Conservation (phyloP, 2,797 vertebrate genomes). For the Melanotaenia maccullochi region DNA sequence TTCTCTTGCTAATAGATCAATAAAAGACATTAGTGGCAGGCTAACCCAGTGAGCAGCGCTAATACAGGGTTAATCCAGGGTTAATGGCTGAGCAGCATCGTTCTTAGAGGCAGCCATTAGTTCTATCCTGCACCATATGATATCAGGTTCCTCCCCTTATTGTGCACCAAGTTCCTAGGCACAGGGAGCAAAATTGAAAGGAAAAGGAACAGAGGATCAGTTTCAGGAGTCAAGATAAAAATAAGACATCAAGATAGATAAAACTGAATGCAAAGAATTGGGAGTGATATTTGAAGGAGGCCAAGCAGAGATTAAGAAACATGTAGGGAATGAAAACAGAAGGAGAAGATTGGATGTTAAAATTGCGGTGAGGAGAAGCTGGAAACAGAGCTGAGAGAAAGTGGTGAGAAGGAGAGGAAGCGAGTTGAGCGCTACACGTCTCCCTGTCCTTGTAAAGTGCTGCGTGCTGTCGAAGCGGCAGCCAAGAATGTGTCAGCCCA, state of each 20-base stretch:
- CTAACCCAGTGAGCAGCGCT: conserved; percentile 75
- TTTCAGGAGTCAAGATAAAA: conserved; percentile 61
- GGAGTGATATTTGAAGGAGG: conserved; percentile 27
- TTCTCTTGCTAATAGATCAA: conserved; percentile 79
- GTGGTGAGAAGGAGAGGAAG: conserved; percentile 66
- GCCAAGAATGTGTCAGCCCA: conserved; percentile 83
- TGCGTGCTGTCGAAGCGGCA: conserved; percentile 79
- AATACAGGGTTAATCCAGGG: conserved; percentile 83
- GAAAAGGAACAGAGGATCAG: conserved; percentile 45
- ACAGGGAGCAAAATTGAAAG: conserved; percentile 44
- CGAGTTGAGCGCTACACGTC: conserved; percentile 77
- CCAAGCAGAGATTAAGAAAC: conserved; percentile 19
- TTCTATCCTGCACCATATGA: conserved; percentile 59
- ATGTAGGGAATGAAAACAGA: conserved; percentile 50
- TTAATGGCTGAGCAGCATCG: conserved; percentile 77
- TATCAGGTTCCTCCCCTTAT: conserved; percentile 56
- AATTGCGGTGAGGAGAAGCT: conserved; percentile 62
- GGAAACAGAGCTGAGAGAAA: conserved; percentile 64
- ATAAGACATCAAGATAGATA: conserved; percentile 64
- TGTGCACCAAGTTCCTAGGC: conserved; percentile 53
- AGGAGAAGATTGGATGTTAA: conserved; percentile 46
- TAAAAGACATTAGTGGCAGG: conserved; percentile 80
- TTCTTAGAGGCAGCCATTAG: conserved; percentile 74
- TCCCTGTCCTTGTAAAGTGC: conserved; percentile 82
- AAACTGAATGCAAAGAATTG: conserved; percentile 50